These are phyloP conservation scores for Struthidea cinerea DNA, from an alignment of 2,113 vertebrate genomes.

Conservation along the genomic window DNA sequence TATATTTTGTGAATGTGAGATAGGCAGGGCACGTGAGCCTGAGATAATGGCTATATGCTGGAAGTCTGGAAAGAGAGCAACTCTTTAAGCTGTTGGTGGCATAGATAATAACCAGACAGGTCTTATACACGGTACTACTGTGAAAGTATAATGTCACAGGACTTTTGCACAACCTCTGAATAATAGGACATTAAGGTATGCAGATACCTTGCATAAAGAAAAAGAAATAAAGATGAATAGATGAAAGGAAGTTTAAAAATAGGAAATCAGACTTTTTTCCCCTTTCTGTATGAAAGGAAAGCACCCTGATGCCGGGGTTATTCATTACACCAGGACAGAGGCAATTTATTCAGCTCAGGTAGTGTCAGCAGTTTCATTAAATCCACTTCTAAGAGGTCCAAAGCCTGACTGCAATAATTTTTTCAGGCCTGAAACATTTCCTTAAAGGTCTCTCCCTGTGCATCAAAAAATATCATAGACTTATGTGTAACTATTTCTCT, in stretches of 20 bases:
- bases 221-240: neutral
- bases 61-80: neutral
- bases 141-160: constrained; percentile 29
- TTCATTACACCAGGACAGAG: neutral
- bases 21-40: neutral
- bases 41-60: neutral
- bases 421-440: neutral
- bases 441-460: neutral
- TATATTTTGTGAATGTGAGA: constrained; percentile 1
- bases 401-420: neutral
- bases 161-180: neutral
- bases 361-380: constrained; percentile 29
- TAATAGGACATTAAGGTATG: neutral
- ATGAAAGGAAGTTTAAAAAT: constrained; percentile 47
- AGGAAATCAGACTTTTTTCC: neutral
- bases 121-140: neutral
- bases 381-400: constrained; percentile 18
- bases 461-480: neutral
- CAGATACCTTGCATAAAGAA: neutral
- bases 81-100: neutral
- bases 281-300: neutral
- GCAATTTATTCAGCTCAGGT: constrained; percentile 17
- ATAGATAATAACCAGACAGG: constrained; percentile 32
- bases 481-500: neutral
- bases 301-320: neutral